A percentile compares a stretch with the other conserved stretches of the same genome.
Evolutionary conservation across 2,113 vertebrate genomes (phyloP).

Genomic region (Shinisaurus crocodilurus): DNA sequence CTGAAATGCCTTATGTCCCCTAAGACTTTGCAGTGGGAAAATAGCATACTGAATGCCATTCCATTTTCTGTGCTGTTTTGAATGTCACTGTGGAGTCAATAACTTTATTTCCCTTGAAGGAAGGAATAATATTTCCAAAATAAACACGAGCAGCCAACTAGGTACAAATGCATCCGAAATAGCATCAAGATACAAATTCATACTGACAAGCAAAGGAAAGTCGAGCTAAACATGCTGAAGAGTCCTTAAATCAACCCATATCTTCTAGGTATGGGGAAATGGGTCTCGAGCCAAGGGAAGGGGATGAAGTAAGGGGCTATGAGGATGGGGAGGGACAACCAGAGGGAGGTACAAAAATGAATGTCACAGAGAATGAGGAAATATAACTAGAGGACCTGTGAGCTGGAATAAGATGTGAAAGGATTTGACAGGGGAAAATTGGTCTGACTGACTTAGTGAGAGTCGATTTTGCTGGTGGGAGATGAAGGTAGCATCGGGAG

Average conservation of each 20-base stretch:
- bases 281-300: background rate
- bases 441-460: background rate
- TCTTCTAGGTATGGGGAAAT: conserved; percentile 9
- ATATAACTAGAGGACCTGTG: background rate
- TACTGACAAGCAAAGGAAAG: conserved; percentile 29
- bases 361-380: background rate
- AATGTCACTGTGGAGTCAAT: background rate
- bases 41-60: accelerated
- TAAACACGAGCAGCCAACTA: accelerated
- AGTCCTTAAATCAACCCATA: conserved; percentile 30
- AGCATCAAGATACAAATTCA: background rate
- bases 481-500: background rate
- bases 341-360: background rate
- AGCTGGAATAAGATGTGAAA: background rate
- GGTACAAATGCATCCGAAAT: background rate
- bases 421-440: background rate
- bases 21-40: background rate
- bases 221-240: background rate
- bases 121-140: conserved; percentile 39
- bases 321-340: background rate
- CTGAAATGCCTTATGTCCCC: conserved; percentile 28
- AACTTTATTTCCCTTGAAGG: conserved; percentile 50
- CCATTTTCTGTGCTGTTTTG: background rate
- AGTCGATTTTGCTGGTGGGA: background rate
- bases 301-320: background rate